A percentile compares a stretch with the other conserved stretches of the same genome.
Conservation (phyloP, 2,888 invertebrate species). For the Drosophila atroscutellata region DNA sequence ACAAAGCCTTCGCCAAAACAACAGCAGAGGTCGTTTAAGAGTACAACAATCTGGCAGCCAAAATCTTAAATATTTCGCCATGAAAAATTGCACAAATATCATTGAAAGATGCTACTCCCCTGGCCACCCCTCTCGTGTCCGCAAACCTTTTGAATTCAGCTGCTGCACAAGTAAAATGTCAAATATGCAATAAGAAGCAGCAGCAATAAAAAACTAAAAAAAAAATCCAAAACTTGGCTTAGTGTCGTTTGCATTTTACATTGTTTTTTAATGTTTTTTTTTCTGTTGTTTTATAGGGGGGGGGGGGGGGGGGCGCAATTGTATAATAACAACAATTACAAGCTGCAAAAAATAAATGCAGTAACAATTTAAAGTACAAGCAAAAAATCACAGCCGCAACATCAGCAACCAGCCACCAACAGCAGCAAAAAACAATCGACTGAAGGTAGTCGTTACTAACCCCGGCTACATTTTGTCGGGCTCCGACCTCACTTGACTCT, state of each 20-base stretch:
- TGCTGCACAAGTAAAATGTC: slow-evolving; percentile 72
- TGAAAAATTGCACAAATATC: slow-evolving; percentile 73
- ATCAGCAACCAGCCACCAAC: slow-evolving; percentile 39
- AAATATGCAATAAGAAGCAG: slow-evolving; percentile 70
- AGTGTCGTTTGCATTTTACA: slow-evolving; percentile 57
- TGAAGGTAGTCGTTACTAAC: slow-evolving; percentile 74
- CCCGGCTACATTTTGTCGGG: slow-evolving; percentile 51
- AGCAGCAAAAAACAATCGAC: slow-evolving; percentile 35
- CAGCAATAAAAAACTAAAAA: slow-evolving; percentile 21
- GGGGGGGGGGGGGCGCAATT: slow-evolving; percentile 53
- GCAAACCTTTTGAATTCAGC: slow-evolving; percentile 30
- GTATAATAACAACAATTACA: slow-evolving; percentile 79
- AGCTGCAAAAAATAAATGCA: slow-evolving; percentile 71
- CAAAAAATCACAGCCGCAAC: slow-evolving; percentile 59
- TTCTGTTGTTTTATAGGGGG: slow-evolving; percentile 8
- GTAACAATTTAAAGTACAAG: slow-evolving; percentile 63
- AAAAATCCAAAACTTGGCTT: slow-evolving; percentile 18
- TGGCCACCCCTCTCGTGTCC: background rate
- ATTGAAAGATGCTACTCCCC: slow-evolving; percentile 55
- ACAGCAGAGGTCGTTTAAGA: slow-evolving; percentile 54
- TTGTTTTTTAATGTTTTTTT: slow-evolving; percentile 34
- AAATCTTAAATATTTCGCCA: slow-evolving; percentile 72
- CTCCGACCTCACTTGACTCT: slow-evolving; percentile 76
- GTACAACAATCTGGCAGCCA: slow-evolving; percentile 60
- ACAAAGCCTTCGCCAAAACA: slow-evolving; percentile 53